Percentiles rank a stretch among this genome's conserved stretches.
Evolutionary conservation across 2,113 vertebrate genomes (phyloP).

Genomic region (Caloenas nicobarica): DNA sequence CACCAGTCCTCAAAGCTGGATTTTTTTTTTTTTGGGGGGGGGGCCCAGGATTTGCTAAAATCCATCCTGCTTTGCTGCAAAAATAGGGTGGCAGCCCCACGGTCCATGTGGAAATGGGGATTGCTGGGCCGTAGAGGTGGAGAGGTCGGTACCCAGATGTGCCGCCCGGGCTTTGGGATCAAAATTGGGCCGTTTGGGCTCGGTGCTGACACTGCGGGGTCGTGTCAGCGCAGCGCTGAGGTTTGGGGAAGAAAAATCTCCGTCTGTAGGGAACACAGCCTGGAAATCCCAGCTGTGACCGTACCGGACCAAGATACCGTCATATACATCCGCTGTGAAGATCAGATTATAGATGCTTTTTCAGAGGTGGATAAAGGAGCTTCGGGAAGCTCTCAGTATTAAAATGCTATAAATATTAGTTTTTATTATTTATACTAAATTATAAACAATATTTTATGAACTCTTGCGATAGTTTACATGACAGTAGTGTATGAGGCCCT

Average conservation of each 20-base stretch:
- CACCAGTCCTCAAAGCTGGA: background rate
- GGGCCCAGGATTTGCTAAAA: background rate
- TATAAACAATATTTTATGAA: background rate
- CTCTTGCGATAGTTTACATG: background rate
- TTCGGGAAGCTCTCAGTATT: background rate
- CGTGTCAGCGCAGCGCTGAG: background rate
- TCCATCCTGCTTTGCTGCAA: accelerated
- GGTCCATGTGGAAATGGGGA: accelerated
- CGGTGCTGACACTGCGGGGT: accelerated
- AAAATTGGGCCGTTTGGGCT: accelerated
- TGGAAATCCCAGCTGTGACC: background rate
- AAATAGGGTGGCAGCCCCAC: background rate
- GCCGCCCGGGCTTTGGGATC: accelerated
- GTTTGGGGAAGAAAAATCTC: background rate
- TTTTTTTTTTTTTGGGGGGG: background rate
- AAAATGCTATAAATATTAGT: background rate
- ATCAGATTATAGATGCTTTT: background rate
- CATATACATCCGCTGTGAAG: background rate
- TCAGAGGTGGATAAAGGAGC: background rate
- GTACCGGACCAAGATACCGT: background rate
- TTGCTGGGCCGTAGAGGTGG: accelerated
- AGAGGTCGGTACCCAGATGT: background rate
- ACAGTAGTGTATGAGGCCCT: background rate
- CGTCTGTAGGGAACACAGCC: accelerated
- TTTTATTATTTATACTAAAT: background rate